phyloP scores from a whole-genome alignment of 2,888 invertebrate genomes.

The Pollenia griseotomentosa region DNA sequence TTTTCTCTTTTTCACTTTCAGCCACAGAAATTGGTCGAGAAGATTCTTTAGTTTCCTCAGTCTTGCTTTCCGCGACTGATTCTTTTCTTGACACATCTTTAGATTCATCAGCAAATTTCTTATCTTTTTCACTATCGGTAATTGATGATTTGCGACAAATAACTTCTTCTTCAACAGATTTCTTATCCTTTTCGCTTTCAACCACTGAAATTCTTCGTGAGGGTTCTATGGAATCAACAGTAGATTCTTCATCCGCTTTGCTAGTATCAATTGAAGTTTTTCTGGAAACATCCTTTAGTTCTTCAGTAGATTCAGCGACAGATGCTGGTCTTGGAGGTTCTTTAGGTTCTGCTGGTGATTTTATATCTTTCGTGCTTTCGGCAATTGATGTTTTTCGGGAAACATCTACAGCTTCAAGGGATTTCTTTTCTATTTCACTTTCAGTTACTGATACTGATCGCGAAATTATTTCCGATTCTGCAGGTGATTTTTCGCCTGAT shows the following conservation, averaged over 20 bases:
- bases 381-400: conserved; percentile 66
- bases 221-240: conserved; percentile 45
- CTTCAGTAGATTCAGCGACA: conserved; percentile 47
- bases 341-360: conserved; percentile 62
- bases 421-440: conserved; percentile 28
- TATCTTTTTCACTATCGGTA: too few species aligned
- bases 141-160: too few species aligned
- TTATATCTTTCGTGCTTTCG: conserved; percentile 69
- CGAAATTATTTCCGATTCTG: conserved; percentile 53
- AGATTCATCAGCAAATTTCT: too few species aligned
- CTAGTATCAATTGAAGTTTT: conserved; percentile 53
- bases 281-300: conserved; percentile 9
- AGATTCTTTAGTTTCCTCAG: conserved; percentile 64
- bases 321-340: conserved; percentile 66
- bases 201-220: conserved; percentile 41
- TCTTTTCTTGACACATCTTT: too few species aligned
- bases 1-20: conserved; percentile 51
- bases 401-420: conserved; percentile 24
- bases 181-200: conserved; percentile 73
- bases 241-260: conserved; percentile 43
- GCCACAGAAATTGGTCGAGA: conserved; percentile 72
- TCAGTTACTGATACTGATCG: conserved; percentile 24
- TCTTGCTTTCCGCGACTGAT: too few species aligned
- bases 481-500: conserved; percentile 49
- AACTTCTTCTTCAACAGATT: too few species aligned